Evolutionary conservation across 2,113 vertebrate genomes (phyloP).

Genomic region (Periophthalmus modestus): DNA sequence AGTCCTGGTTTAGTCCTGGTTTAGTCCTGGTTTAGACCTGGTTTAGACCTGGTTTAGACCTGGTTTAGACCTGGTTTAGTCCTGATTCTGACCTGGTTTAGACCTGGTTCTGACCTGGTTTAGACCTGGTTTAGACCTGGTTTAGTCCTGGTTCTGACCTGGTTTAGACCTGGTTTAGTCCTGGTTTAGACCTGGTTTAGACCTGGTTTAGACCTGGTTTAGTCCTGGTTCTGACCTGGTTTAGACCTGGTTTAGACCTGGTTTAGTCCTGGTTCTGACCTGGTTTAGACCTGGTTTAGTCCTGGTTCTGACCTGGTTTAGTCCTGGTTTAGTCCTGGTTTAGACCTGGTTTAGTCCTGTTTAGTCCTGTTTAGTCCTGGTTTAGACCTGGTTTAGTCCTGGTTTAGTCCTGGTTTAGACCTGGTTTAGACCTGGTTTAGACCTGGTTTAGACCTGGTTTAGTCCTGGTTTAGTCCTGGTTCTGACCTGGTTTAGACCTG

Average conservation of each 20-base stretch:
- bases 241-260: neutral
- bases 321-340: neutral
- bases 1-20: no score
- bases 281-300: neutral
- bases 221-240: no score
- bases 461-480: neutral
- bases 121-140: neutral
- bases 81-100: neutral
- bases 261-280: no score
- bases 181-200: neutral
- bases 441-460: no score
- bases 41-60: neutral
- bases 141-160: no score
- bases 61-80: neutral
- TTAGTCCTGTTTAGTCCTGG: neutral
- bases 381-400: neutral
- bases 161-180: neutral
- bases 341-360: neutral
- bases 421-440: no score
- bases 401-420: no score
- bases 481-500: neutral
- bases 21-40: neutral
- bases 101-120: neutral
- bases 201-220: no score
- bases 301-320: no score